These are phyloP conservation scores for Amniataba percoides DNA, from an alignment of 2,797 vertebrate genomes.

Conservation along the genomic window DNA sequence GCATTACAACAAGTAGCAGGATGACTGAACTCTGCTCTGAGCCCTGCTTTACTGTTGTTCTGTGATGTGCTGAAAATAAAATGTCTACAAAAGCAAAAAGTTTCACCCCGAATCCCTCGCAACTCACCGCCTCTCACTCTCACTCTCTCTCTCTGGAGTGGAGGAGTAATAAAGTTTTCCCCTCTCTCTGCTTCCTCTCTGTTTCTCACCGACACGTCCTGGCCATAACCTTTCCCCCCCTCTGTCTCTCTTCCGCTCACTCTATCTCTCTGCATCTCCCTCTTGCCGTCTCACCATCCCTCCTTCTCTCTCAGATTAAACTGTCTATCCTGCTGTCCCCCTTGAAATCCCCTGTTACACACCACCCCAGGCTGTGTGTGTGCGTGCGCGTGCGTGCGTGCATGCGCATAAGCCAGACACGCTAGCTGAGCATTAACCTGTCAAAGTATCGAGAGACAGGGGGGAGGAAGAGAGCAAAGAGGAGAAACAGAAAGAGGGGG, in stretches of 20 bases:
- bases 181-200: constrained; percentile 24
- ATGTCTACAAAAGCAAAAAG: constrained; percentile 31
- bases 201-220: constrained; percentile 62
- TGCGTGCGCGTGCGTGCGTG: constrained; percentile 26
- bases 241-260: constrained; percentile 44
- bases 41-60: constrained; percentile 4
- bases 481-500: neutral
- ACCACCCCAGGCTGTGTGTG: constrained; percentile 67
- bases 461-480: constrained; percentile 20
- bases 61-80: constrained; percentile 37
- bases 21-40: neutral
- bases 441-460: constrained; percentile 71
- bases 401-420: constrained; percentile 64
- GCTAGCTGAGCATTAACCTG: constrained; percentile 79
- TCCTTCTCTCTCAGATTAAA: constrained; percentile 76
- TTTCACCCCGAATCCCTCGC: constrained; percentile 19
- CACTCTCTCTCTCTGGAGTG: constrained; percentile 29
- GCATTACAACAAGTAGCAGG: constrained; percentile 1
- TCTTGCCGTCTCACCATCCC: constrained; percentile 47
- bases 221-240: constrained; percentile 61
- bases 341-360: constrained; percentile 76
- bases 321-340: constrained; percentile 77
- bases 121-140: constrained; percentile 27
- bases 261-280: constrained; percentile 53
- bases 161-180: constrained; percentile 59